A percentile compares a stretch with the other conserved stretches of the same genome.
phyloP scores from a whole-genome alignment of 1,140 invertebrate species.

The Drosophila tsacasi region DNA sequence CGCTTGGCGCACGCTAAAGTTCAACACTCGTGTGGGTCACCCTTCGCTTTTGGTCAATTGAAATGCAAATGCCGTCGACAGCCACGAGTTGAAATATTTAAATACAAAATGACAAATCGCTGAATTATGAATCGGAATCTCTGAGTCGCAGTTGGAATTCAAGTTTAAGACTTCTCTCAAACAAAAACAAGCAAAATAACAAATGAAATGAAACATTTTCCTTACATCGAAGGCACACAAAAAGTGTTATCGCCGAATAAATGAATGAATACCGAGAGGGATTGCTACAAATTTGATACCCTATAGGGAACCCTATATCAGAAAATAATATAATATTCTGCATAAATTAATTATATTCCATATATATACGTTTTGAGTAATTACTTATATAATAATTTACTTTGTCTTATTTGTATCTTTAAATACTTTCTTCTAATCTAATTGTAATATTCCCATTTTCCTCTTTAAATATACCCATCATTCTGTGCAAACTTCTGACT shows the following conservation, averaged over 20 bases:
- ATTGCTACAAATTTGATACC: not conserved
- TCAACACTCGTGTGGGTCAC: slow-evolving; percentile 61
- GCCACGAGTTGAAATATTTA: slow-evolving; percentile 67
- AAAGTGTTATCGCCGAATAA: slow-evolving; percentile 3
- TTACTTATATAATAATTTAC: no score
- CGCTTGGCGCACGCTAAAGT: slow-evolving; percentile 71
- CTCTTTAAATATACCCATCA: not conserved
- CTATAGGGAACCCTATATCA: not conserved
- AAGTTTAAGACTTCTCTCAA: slow-evolving; percentile 10
- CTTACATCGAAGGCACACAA: slow-evolving; percentile 19
- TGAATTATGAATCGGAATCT: slow-evolving; percentile 71
- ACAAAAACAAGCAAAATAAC: not conserved
- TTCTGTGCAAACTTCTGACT: no score
- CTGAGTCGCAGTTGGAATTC: slow-evolving; percentile 2
- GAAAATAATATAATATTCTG: not conserved
- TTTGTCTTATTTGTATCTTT: not conserved
- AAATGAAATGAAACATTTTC: slow-evolving; percentile 31
- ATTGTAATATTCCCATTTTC: no score
- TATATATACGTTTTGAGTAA: not conserved
- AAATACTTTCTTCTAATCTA: not conserved
- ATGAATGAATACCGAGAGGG: not conserved
- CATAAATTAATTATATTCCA: not conserved
- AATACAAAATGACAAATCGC: slow-evolving; percentile 81
- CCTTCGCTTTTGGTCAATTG: slow-evolving; percentile 58
- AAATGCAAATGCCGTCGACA: slow-evolving; percentile 71